phyloP scores from a whole-genome alignment of 92 coral and sea anemone genomes.

The Galaxea fascicularis region DNA sequence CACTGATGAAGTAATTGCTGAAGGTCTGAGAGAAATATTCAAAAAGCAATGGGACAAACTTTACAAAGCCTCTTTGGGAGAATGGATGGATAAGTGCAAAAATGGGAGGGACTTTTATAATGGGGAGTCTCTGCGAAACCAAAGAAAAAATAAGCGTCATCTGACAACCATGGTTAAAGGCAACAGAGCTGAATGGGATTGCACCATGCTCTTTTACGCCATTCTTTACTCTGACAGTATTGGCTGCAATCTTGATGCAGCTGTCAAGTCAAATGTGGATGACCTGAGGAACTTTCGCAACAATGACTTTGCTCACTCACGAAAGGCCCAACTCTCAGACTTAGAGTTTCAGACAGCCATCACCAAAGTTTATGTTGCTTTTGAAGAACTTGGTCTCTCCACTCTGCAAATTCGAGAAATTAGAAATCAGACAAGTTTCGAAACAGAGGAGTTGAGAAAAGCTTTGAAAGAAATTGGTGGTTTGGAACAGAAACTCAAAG shows the following conservation, averaged over 20 bases:
- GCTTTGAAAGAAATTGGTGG: conserved; percentile 10
- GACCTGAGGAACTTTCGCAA: conserved; percentile 48
- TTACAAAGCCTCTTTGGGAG: conserved; percentile 44
- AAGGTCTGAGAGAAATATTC: conserved; percentile 45
- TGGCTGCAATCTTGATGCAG: background rate
- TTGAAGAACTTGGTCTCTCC: conserved; percentile 11
- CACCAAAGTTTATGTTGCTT: background rate
- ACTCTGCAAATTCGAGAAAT: conserved; percentile 30
- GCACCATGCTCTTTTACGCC: conserved; percentile 65
- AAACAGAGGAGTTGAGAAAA: conserved; percentile 22
- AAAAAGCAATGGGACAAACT: background rate
- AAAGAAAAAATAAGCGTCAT: background rate
- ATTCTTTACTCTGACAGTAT: conserved; percentile 59
- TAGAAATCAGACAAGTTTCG: conserved; percentile 46
- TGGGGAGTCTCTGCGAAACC: background rate
- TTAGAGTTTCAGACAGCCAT: conserved; percentile 27
- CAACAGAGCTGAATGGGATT: conserved; percentile 64
- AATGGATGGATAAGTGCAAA: conserved; percentile 54
- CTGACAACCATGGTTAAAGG: conserved; percentile 43
- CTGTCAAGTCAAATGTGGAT: conserved; percentile 25
- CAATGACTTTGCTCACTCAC: conserved; percentile 49
- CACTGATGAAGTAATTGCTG: conserved; percentile 40
- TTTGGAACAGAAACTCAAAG: background rate
- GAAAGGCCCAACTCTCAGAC: conserved; percentile 25
- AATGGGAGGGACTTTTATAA: conserved; percentile 46